These are phyloP conservation scores for Paracentrotus lividus DNA, from an alignment of 53 echinoderm and acorn worm genomes.

Conservation along the genomic window DNA sequence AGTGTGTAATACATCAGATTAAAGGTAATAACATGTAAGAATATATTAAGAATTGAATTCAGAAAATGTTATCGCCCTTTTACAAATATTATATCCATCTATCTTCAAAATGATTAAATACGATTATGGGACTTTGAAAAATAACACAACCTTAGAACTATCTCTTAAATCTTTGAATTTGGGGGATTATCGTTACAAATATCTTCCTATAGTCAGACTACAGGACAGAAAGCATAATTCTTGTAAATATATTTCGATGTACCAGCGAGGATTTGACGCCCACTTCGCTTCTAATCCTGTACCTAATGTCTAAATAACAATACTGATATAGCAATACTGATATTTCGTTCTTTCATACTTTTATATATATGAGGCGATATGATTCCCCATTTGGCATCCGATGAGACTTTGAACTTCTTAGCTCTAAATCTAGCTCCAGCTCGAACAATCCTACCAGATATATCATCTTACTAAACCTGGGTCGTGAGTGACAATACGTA, in stretches of 20 bases:
- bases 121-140: constrained; percentile 6
- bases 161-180: not conserved
- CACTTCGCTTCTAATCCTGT: not conserved
- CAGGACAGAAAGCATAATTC: not conserved
- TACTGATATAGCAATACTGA: not conserved
- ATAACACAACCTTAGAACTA: not conserved
- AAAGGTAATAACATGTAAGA: not conserved
- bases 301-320: not conserved
- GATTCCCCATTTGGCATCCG: too few species aligned
- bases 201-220: not conserved
- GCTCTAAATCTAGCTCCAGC: too few species aligned
- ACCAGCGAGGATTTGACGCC: not conserved
- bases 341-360: not conserved
- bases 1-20: not conserved
- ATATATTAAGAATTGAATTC: constrained; percentile 6
- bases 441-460: too few species aligned
- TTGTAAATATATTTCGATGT: not conserved
- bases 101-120: not conserved
- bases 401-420: too few species aligned
- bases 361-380: not conserved
- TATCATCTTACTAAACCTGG: too few species aligned
- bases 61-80: too few species aligned
- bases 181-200: not conserved
- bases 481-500: too few species aligned
- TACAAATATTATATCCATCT: not conserved